Evolutionary conservation across 2,797 vertebrate genomes (phyloP).

Genomic region (Poeciliopsis turneri): DNA sequence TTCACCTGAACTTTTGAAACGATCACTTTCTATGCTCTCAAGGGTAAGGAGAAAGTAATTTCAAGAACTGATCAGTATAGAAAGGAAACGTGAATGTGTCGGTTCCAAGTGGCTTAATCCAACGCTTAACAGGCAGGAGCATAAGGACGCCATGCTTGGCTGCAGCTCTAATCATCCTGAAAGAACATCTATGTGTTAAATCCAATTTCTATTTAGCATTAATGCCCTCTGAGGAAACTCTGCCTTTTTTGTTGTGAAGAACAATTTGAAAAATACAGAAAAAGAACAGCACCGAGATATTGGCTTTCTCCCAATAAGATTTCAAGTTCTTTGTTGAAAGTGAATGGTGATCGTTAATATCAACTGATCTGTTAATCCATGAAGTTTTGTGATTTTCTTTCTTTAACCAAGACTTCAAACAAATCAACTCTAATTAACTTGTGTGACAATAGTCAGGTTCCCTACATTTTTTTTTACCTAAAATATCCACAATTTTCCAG

Average conservation of each 20-base stretch:
- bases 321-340: background rate
- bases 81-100: constrained; percentile 39
- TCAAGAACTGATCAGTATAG: constrained; percentile 48
- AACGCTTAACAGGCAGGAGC: constrained; percentile 65
- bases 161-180: constrained; percentile 68
- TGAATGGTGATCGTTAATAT: background rate
- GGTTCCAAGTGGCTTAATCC: constrained; percentile 60
- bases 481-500: background rate
- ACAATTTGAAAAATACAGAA: constrained; percentile 11
- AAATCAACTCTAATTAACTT: background rate
- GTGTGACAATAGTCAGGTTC: background rate
- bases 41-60: constrained; percentile 38
- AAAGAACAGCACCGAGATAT: background rate
- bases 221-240: constrained; percentile 47
- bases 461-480: background rate
- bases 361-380: background rate
- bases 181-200: constrained; percentile 70
- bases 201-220: constrained; percentile 71
- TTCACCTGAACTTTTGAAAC: constrained; percentile 45
- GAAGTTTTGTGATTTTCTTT: background rate
- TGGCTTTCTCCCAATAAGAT: background rate
- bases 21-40: constrained; percentile 42
- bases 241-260: constrained; percentile 32
- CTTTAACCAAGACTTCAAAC: background rate
- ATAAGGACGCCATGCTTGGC: constrained; percentile 72